These are phyloP conservation scores for Anolis sagrei DNA, from an alignment of 2,113 vertebrate species.

Conservation along the genomic window DNA sequence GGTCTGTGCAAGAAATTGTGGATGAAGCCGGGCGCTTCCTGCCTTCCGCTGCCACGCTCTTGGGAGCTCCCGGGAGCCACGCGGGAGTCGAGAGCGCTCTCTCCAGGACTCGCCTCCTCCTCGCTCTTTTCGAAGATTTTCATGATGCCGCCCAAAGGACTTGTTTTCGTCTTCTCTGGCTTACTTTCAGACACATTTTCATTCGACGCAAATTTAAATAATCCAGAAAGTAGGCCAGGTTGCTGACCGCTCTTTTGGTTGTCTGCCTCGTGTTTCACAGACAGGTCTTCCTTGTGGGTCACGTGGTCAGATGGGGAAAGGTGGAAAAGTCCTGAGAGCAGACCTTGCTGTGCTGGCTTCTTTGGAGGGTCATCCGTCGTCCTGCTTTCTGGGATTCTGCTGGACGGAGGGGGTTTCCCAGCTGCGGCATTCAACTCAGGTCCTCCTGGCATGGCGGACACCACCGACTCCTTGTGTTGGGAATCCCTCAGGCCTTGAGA, in stretches of 20 bases:
- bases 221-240: constrained; percentile 72
- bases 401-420: constrained; percentile 36
- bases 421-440: constrained; percentile 5
- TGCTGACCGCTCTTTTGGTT: constrained; percentile 54
- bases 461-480: background rate
- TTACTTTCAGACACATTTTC: constrained; percentile 70
- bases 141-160: constrained; percentile 53
- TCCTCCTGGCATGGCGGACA: constrained; percentile 11
- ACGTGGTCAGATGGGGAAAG: constrained; percentile 73
- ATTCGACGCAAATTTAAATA: constrained; percentile 72
- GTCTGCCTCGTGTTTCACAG: constrained; percentile 55
- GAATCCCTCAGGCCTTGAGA: constrained; percentile 34
- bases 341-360: constrained; percentile 62
- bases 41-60: constrained; percentile 55
- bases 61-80: constrained; percentile 47
- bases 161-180: constrained; percentile 60
- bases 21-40: constrained; percentile 59
- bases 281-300: constrained; percentile 58
- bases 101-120: constrained; percentile 31
- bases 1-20: constrained; percentile 62
- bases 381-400: constrained; percentile 41
- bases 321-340: constrained; percentile 79
- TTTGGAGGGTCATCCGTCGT: constrained; percentile 35
- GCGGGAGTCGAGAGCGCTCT: constrained; percentile 37
- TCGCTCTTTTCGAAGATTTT: constrained; percentile 67